A percentile compares a stretch with the other conserved stretches of the same genome.
Evolutionary conservation across 2,797 vertebrate genomes (phyloP).

Genomic region (Parambassis ranga): DNA sequence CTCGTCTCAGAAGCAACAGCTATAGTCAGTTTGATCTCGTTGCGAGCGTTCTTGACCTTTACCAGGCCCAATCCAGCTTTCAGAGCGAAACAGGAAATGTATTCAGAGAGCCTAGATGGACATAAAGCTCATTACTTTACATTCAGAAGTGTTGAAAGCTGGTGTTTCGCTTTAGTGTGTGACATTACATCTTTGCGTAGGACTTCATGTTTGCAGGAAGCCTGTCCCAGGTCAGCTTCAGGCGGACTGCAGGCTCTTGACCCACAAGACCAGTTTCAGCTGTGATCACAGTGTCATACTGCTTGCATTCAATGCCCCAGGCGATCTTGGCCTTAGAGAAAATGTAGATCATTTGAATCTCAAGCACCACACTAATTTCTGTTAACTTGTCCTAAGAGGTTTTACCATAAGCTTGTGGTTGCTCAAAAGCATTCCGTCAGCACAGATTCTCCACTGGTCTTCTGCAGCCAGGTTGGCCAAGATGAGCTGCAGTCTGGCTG

Average conservation of each 20-base stretch:
- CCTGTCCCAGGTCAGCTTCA: slow-evolving; percentile 81
- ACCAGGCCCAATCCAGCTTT: slow-evolving; percentile 48
- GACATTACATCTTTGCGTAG: slow-evolving; percentile 70
- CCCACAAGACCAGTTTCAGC: slow-evolving; percentile 81
- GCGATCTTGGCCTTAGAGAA: slow-evolving; percentile 75
- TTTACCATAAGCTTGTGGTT: slow-evolving; percentile 82
- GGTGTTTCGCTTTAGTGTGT: background rate
- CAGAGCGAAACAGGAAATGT: slow-evolving; percentile 51
- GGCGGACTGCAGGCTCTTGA: slow-evolving; percentile 73
- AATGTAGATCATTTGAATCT: background rate
- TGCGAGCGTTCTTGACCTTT: slow-evolving; percentile 68
- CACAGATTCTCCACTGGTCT: slow-evolving; percentile 84
- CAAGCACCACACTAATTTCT: background rate
- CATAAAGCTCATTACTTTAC: too few species aligned
- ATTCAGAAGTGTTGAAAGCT: too few species aligned
- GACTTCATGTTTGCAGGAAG: slow-evolving; percentile 67
- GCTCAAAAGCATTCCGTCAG: slow-evolving; percentile 80
- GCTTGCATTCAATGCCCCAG: slow-evolving; percentile 83
- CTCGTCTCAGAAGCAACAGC: slow-evolving; percentile 51
- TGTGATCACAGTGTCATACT: slow-evolving; percentile 72
- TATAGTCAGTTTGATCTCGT: slow-evolving; percentile 72
- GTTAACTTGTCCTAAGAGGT: background rate
- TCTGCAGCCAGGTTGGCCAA: slow-evolving; percentile 76
- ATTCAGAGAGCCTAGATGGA: slow-evolving; percentile 68
- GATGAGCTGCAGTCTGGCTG: slow-evolving; percentile 77